Evolutionary conservation across 1,140 invertebrate genomes (phyloP).

Genomic region (Bombus confusus): DNA sequence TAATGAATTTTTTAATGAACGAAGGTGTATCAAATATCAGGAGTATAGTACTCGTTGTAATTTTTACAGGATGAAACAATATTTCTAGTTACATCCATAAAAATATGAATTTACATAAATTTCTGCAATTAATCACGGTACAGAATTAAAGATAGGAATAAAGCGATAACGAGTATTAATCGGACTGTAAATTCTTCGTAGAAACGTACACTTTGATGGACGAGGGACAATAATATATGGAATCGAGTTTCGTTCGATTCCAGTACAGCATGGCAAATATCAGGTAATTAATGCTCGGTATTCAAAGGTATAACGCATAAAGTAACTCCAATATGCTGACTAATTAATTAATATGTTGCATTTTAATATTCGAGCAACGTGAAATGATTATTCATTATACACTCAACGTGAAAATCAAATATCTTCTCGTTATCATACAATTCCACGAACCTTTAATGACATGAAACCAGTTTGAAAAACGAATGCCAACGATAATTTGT

Average conservation of each 20-base stretch:
- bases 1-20: no score
- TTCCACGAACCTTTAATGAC: not conserved
- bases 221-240: not conserved
- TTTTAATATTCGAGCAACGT: not conserved
- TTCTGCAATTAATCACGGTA: no score
- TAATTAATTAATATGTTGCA: not conserved
- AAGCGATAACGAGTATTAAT: no score
- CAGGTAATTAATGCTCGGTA: not conserved
- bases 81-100: no score
- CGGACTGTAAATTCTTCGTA: no score
- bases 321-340: not conserved
- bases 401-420: not conserved
- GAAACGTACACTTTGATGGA: no score
- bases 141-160: no score
- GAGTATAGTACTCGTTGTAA: no score
- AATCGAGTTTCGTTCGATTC: not conserved
- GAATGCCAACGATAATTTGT: not conserved
- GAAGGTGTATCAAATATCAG: no score
- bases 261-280: not conserved
- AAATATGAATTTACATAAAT: no score
- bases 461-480: not conserved
- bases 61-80: no score
- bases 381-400: not conserved
- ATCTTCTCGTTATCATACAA: not conserved
- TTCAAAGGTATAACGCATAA: not conserved